Evolutionary conservation across 2,888 invertebrate species (phyloP).

Genomic region (Agrochola circellaris): DNA sequence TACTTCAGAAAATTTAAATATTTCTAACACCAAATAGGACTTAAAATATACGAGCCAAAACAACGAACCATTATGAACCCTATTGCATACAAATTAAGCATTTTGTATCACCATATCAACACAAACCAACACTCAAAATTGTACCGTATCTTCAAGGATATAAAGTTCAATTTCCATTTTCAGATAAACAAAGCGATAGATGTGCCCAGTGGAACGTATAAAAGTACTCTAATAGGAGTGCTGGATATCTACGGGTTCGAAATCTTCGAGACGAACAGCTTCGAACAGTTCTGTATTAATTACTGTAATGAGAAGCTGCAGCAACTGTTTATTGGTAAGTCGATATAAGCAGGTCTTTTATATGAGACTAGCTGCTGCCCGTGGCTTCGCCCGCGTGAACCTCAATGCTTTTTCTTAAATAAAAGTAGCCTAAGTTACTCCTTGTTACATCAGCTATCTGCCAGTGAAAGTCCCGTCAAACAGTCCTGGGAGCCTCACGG

Average conservation of each 20-base stretch:
- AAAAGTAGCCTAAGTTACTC: no score
- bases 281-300: slow-evolving; percentile 99
- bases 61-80: not conserved
- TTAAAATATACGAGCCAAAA: not conserved
- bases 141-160: not conserved
- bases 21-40: not conserved
- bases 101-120: not conserved
- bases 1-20: not conserved
- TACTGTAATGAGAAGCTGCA: slow-evolving; percentile 99
- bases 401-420: no score
- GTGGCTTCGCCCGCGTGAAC: no score
- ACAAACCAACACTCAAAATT: not conserved
- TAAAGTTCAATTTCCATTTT: slow-evolving; percentile 14
- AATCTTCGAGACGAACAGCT: slow-evolving; percentile 98
- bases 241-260: slow-evolving; percentile 99
- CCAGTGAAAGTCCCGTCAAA: no score
- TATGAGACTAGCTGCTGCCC: not conserved
- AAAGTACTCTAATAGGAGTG: slow-evolving; percentile 97
- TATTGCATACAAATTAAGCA: not conserved
- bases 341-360: not conserved
- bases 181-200: slow-evolving; percentile 98
- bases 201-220: slow-evolving; percentile 92
- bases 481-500: no score
- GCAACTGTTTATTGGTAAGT: slow-evolving; percentile 97
- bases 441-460: no score